A percentile compares a stretch with the other conserved stretches of the same genome.
phyloP scores from a whole-genome alignment of 2,113 vertebrate species.

The Cettia cetti region DNA sequence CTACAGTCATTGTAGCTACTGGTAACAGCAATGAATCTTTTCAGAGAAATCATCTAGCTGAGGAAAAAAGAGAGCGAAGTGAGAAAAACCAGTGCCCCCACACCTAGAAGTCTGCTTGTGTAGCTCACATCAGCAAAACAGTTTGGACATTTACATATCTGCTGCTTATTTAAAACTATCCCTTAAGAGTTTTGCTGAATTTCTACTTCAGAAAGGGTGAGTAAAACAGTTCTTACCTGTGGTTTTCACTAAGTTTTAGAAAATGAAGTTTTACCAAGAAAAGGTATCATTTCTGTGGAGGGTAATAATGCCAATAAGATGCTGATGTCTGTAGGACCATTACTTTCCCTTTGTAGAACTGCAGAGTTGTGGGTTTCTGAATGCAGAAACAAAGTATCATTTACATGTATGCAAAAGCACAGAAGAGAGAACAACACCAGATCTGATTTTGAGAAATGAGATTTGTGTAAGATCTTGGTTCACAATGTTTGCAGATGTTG shows the following conservation, averaged over 20 bases:
- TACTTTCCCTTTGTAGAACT: background rate
- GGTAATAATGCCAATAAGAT: background rate
- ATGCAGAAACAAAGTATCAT: fast-evolving
- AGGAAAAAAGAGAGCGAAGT: background rate
- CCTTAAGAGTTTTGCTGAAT: background rate
- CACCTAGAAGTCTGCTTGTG: background rate
- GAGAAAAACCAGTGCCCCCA: background rate
- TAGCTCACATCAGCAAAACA: background rate
- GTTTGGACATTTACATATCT: background rate
- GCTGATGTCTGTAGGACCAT: background rate
- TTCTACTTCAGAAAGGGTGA: background rate
- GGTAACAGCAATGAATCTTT: background rate
- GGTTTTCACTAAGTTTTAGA: background rate
- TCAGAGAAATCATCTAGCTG: background rate
- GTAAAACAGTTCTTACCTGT: background rate
- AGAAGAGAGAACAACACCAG: background rate
- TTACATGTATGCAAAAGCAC: background rate
- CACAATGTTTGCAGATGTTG: background rate
- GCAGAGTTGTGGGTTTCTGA: background rate
- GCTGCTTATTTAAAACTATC: background rate
- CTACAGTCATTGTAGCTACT: background rate
- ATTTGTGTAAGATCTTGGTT: background rate
- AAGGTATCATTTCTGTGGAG: background rate
- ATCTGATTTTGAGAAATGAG: background rate
- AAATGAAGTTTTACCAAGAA: background rate